These are phyloP conservation scores for Nemurella pictetii DNA, from an alignment of 2,888 invertebrate species.

Conservation along the genomic window DNA sequence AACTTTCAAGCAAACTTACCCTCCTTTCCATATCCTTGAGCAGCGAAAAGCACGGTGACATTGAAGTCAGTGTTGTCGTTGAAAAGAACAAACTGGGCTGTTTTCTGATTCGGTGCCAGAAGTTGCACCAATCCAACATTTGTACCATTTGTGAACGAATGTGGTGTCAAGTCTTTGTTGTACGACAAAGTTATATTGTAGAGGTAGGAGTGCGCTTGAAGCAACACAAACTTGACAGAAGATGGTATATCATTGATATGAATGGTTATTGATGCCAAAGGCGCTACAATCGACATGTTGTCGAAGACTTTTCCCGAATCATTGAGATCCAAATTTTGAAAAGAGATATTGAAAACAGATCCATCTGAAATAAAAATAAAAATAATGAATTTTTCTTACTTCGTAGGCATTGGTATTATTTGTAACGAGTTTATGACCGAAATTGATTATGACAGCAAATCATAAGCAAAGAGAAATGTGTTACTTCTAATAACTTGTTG, in stretches of 20 bases:
- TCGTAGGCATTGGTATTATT: background rate
- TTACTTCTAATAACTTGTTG: too few relatives aligned
- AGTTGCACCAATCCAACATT: constrained; percentile 62
- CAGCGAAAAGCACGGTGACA: constrained; percentile 53
- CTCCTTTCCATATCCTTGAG: constrained; percentile 56
- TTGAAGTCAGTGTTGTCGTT: constrained; percentile 52
- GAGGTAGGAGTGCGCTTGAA: constrained; percentile 67
- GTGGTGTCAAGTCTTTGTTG: constrained; percentile 47
- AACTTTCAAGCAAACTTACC: too few relatives aligned
- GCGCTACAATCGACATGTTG: constrained; percentile 46
- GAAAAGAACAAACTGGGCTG: constrained; percentile 51
- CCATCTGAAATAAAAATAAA: constrained; percentile 41
- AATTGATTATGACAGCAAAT: too few relatives aligned
- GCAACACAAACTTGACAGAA: constrained; percentile 59
- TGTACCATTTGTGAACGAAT: constrained; percentile 58
- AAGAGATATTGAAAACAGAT: constrained; percentile 42
- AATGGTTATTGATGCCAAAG: constrained; percentile 47
- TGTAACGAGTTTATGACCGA: background rate
- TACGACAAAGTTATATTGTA: constrained; percentile 62
- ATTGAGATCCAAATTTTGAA: constrained; percentile 48
- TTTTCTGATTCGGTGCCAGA: constrained; percentile 43
- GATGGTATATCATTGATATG: constrained; percentile 54
- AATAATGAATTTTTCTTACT: background rate
- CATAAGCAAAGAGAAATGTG: background rate
- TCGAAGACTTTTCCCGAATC: constrained; percentile 44